Conservation (phyloP, 2,113 vertebrate genomes). For the Aepyceros melampus region DNA sequence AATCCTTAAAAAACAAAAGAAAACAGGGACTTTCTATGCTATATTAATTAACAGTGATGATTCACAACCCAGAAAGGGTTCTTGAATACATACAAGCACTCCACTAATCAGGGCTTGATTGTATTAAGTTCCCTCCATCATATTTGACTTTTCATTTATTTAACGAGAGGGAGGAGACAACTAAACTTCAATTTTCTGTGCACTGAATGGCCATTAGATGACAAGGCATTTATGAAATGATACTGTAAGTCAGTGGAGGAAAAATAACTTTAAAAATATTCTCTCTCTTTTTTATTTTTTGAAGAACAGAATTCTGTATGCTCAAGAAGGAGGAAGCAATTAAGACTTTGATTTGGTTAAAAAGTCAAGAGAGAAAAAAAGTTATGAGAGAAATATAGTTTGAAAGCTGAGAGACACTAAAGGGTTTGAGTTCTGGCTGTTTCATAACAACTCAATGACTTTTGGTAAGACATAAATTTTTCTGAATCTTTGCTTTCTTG, state of each 20-base stretch:
- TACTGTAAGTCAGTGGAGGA: neutral
- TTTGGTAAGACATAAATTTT: neutral
- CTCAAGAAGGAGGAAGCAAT: neutral
- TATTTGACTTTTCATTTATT: constrained; percentile 23
- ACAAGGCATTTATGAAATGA: neutral
- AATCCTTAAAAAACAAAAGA: neutral
- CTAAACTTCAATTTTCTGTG: neutral
- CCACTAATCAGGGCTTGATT: neutral
- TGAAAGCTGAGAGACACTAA: neutral
- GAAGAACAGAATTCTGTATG: neutral
- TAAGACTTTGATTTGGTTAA: neutral
- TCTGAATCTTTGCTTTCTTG: neutral
- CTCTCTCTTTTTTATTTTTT: neutral
- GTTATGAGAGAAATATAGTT: neutral
- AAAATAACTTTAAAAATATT: neutral
- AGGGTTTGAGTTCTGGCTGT: neutral
- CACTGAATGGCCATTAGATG: neutral
- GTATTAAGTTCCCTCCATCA: constrained; percentile 13
- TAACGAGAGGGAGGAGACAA: constrained; percentile 9
- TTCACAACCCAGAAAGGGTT: neutral
- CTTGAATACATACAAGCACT: neutral
- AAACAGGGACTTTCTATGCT: neutral
- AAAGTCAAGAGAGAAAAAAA: neutral
- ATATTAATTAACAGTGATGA: neutral
- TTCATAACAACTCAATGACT: neutral